phyloP scores from a whole-genome alignment of 2,888 invertebrate genomes.

The Magallana nippona region DNA sequence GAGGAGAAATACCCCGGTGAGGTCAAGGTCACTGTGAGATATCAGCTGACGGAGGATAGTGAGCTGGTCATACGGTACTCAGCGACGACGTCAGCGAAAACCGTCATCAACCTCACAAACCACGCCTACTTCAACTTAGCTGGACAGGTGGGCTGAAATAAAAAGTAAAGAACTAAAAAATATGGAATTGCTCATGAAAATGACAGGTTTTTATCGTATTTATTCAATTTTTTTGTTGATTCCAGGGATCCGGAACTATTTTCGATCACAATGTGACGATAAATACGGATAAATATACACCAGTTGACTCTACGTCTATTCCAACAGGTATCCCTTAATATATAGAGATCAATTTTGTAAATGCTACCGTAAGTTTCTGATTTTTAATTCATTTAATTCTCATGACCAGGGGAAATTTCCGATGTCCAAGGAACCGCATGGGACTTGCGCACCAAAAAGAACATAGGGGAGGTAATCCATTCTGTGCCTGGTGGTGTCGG shows the following conservation, averaged over 20 bases:
- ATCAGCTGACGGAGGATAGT: slow-evolving; percentile 87
- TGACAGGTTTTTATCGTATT: background rate
- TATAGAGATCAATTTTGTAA: background rate
- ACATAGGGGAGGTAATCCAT: slow-evolving; percentile 85
- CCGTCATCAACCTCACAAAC: slow-evolving; percentile 92
- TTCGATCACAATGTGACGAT: slow-evolving; percentile 81
- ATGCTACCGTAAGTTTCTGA: background rate
- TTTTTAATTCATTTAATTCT: background rate
- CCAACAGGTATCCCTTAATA: slow-evolving; percentile 68
- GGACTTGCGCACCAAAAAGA: slow-evolving; percentile 86
- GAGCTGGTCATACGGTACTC: slow-evolving; percentile 88
- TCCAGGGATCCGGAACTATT: slow-evolving; percentile 71
- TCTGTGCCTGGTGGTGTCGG: slow-evolving; percentile 85
- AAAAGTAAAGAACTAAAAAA: background rate
- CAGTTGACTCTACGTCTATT: slow-evolving; percentile 82
- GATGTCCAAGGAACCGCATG: slow-evolving; percentile 87
- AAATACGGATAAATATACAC: slow-evolving; percentile 89
- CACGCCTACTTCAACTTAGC: slow-evolving; percentile 95
- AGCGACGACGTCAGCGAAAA: slow-evolving; percentile 88
- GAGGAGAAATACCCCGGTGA: slow-evolving; percentile 95
- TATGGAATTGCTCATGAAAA: background rate
- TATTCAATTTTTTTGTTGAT: slow-evolving; percentile 19
- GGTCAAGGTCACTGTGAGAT: slow-evolving; percentile 86
- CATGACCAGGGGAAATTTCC: slow-evolving; percentile 84
- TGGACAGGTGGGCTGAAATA: slow-evolving; percentile 86